These are phyloP conservation scores for Callipepla californica DNA, from an alignment of 2,113 vertebrate species.

Conservation along the genomic window DNA sequence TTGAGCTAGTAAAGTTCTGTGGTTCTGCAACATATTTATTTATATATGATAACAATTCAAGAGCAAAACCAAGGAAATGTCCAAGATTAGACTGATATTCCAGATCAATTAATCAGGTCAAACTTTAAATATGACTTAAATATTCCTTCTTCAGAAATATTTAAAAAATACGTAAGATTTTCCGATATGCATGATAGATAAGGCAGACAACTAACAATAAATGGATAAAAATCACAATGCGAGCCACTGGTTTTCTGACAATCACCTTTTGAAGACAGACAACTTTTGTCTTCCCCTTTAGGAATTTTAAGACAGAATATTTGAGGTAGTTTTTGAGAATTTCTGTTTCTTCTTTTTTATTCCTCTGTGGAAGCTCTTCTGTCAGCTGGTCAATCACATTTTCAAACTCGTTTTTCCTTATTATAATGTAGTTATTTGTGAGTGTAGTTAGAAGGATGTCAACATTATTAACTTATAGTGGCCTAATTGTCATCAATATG, in stretches of 20 bases:
- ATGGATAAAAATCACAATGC: background rate
- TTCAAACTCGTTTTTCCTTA: conserved; percentile 72
- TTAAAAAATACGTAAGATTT: background rate
- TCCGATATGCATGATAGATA: background rate
- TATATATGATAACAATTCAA: conserved; percentile 64
- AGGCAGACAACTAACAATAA: background rate
- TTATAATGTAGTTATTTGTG: conserved; percentile 58
- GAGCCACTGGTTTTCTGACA: background rate
- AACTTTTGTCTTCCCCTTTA: conserved; percentile 44
- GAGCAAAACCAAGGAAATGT: conserved; percentile 47
- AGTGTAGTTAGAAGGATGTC: conserved; percentile 63
- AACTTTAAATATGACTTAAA: background rate
- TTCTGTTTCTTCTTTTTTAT: conserved; percentile 8
- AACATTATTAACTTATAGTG: background rate
- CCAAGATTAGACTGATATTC: conserved; percentile 39
- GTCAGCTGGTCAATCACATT: conserved; percentile 73
- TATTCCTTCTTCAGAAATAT: conserved; percentile 51
- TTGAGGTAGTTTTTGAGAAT: background rate
- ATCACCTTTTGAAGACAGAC: conserved; percentile 65
- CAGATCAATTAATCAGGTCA: conserved; percentile 28
- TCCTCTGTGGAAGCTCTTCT: conserved; percentile 66
- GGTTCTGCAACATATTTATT: conserved; percentile 10
- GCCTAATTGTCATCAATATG: conserved; percentile 43
- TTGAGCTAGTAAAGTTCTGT: background rate
- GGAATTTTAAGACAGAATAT: background rate